Conservation (phyloP, 2,888 invertebrate species). For the Hoplodrina blanda region DNA sequence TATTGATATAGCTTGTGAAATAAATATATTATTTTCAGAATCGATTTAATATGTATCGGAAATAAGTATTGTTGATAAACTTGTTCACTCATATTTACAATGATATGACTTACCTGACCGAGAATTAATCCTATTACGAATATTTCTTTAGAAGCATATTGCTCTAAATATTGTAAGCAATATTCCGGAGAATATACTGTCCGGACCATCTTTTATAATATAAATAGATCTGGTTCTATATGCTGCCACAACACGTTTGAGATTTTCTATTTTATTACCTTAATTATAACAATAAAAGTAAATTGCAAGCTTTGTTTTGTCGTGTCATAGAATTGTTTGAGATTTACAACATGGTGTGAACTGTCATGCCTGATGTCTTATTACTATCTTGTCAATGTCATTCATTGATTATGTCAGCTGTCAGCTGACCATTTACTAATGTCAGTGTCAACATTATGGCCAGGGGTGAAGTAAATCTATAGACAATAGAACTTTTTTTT, state of each 20-base stretch:
- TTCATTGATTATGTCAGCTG: too few relatives aligned
- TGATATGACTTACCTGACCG: constrained; percentile 92
- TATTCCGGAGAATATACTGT: constrained; percentile 93
- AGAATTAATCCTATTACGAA: constrained; percentile 94
- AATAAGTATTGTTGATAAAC: neutral
- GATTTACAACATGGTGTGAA: constrained; percentile 9
- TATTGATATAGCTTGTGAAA: neutral
- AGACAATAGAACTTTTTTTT: too few relatives aligned
- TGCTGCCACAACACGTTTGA: constrained; percentile 10
- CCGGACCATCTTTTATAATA: constrained; percentile 91
- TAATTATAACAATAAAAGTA: constrained; percentile 25
- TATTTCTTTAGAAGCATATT: constrained; percentile 91
- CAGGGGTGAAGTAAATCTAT: too few relatives aligned
- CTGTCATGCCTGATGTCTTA: too few relatives aligned
- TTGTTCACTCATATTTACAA: neutral
- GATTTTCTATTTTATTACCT: constrained; percentile 11
- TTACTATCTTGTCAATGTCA: constrained; percentile 14
- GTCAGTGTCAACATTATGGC: too few relatives aligned
- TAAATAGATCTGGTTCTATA: constrained; percentile 26
- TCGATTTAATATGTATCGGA: neutral
- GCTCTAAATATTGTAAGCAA: constrained; percentile 92
- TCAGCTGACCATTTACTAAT: too few relatives aligned
- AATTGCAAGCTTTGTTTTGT: constrained; percentile 51
- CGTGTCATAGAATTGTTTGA: constrained; percentile 52
- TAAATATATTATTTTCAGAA: neutral